phyloP scores from a whole-genome alignment of 2,888 invertebrate species.

The Pollenia angustigena region DNA sequence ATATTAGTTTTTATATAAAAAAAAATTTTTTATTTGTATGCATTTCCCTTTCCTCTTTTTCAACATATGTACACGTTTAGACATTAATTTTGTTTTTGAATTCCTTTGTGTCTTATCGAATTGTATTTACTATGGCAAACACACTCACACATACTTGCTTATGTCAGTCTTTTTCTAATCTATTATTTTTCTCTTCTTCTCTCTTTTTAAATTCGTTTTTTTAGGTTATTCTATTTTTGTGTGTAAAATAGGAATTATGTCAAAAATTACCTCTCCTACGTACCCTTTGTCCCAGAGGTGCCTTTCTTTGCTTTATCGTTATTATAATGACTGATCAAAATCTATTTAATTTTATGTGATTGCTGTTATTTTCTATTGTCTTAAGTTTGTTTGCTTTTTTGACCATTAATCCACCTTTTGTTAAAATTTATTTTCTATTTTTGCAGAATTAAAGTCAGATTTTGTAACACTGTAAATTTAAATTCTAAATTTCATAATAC shows the following conservation, averaged over 20 bases:
- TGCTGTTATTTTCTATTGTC: slow-evolving; percentile 16
- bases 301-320: not conserved
- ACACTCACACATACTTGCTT: not conserved
- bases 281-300: not conserved
- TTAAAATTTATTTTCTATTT: slow-evolving; percentile 31
- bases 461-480: not conserved
- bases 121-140: slow-evolving; percentile 22
- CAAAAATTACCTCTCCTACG: not conserved
- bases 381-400: slow-evolving; percentile 28
- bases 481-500: not conserved
- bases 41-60: slow-evolving; percentile 21
- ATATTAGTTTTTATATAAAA: not conserved
- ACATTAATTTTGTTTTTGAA: slow-evolving; percentile 16
- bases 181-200: not conserved
- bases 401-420: slow-evolving; percentile 43
- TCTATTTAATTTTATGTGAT: slow-evolving; percentile 35
- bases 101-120: not conserved
- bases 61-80: not conserved
- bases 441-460: slow-evolving; percentile 20
- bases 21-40: not conserved
- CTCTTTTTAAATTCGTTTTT: slow-evolving; percentile 7
- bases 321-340: slow-evolving; percentile 60
- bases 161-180: not conserved
- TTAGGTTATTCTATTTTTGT: not conserved
- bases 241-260: slow-evolving; percentile 10